Base-by-base conservation (phyloP, 2,888 invertebrate species). In the Anoplius nigerrimus region DNA sequence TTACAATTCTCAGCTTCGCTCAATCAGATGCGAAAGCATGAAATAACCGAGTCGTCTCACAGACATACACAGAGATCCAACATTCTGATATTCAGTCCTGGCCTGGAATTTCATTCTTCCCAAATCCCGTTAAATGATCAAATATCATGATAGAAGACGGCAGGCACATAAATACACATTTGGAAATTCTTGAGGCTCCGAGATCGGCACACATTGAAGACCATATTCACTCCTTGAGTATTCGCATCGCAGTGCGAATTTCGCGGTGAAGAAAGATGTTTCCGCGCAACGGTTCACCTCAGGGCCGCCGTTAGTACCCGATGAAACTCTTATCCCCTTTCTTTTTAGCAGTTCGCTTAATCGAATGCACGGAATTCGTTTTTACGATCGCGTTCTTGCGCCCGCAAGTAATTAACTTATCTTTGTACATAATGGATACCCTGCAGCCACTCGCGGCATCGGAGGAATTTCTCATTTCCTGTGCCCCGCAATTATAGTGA, bases 381-480 rank as follows among this genome's bases (percentile, higher is more conserved):
- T 34, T 34, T 34, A 34, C 34, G 34, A 34, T 34, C 34, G 34
- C 34, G 34, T 34, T 34, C 34, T 34, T 34, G 34, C 34, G 59
- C 68, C 71, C 66, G 18, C 69, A 75, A 72, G 72, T 75, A 76
- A 76, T 76, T 76, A 78, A 69, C 78, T 66, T 69, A 78, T 69
- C 71, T 76, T 75, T 72, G 62, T 34, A 34, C 72, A 69, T 78
- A 78, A 76, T 78, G 71, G 69, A 67, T 34, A 34, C 34, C 34
- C 34, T 34, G 34, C 34, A 34, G 6, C 34, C 34, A 34, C 34
- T 34, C 34, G 34, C 34, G 34, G 34, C 34, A 11, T 34, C 66
- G 64, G 60, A 58, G 67, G 73, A 67, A 78, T 72, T 75, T 77
- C 76, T 76, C 76, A 76, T 77, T 78, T 77, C 72, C 76, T 71